Percentiles rank a stretch among this genome's conserved stretches.
Evolutionary conservation across 2,113 vertebrate genomes (phyloP).

Genomic region (Chaetodon auriga): DNA sequence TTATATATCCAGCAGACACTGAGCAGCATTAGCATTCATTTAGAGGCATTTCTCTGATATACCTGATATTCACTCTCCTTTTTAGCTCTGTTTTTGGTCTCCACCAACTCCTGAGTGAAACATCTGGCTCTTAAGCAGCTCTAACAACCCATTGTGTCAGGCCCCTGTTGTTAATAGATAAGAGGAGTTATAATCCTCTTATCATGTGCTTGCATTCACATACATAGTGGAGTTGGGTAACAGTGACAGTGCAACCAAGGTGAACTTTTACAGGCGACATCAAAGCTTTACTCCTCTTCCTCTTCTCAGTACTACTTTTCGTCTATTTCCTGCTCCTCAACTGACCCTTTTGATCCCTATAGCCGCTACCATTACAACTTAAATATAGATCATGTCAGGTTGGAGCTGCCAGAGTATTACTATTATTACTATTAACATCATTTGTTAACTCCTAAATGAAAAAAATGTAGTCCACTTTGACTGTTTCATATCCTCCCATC

Average conservation of each 20-base stretch:
- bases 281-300: conserved; percentile 72
- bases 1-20: too few relatives aligned
- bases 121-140: too few relatives aligned
- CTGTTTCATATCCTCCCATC: background rate
- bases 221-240: conserved; percentile 4
- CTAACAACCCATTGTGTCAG: too few relatives aligned
- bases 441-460: background rate
- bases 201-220: background rate
- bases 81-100: too few relatives aligned
- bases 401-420: background rate
- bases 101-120: too few relatives aligned
- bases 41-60: background rate
- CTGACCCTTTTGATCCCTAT: conserved; percentile 31
- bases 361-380: background rate
- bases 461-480: background rate
- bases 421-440: background rate
- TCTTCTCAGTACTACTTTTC: conserved; percentile 22
- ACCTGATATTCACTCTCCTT: too few relatives aligned
- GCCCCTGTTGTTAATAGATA: background rate
- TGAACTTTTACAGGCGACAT: conserved; percentile 70
- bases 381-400: background rate
- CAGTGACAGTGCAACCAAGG: conserved; percentile 28
- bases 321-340: conserved; percentile 32
- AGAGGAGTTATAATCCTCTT: background rate
- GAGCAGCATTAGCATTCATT: background rate